Percentiles rank a stretch among this genome's conserved stretches.
These are phyloP conservation scores for Numida meleagris DNA, from an alignment of 2,113 vertebrate species.

Conservation along the genomic window DNA sequence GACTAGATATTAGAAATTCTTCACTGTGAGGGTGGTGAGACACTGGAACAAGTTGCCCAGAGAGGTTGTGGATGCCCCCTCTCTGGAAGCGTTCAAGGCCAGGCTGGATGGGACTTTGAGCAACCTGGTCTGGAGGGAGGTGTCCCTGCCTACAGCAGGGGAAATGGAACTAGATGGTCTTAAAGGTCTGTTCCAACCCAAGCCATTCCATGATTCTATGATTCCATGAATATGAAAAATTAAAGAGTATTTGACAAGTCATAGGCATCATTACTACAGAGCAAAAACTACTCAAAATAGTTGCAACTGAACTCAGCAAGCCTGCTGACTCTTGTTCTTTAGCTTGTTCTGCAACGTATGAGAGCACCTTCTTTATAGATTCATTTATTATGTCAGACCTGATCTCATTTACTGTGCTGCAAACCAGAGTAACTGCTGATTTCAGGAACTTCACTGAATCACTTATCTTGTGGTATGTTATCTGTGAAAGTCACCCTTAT, in stretches of 20 bases:
- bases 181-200: no score
- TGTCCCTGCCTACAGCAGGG: no score
- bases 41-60: no score
- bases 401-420: background rate
- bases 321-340: background rate
- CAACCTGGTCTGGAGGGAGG: no score
- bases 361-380: background rate
- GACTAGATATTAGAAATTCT: no score
- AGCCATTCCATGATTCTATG: no score
- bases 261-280: background rate
- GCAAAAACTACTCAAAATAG: background rate
- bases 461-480: background rate
- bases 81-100: no score
- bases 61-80: no score
- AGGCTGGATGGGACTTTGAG: no score
- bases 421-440: background rate
- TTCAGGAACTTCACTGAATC: background rate
- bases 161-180: no score
- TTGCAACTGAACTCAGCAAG: background rate
- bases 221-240: slow-evolving; percentile 5
- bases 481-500: background rate
- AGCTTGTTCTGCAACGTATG: background rate
- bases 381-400: background rate
- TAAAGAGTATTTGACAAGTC: background rate
- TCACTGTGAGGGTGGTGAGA: no score